Conservation (phyloP, 2,113 vertebrate genomes). For the Naja naja region DNA sequence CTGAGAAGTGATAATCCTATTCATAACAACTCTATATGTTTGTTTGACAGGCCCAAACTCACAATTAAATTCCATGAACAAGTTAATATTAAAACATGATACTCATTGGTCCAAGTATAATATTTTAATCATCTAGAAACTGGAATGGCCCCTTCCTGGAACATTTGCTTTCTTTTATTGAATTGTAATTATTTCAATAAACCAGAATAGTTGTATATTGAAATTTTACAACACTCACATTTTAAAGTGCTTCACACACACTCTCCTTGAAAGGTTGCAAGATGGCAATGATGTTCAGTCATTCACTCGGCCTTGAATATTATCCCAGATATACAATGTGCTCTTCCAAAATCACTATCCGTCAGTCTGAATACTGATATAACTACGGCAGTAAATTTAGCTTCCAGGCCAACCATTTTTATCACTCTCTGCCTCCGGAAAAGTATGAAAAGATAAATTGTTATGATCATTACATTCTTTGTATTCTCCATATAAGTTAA, state of each 20-base stretch:
- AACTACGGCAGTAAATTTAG: background rate
- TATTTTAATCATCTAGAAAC: background rate
- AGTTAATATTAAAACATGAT: background rate
- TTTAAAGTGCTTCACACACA: background rate
- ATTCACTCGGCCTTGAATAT: background rate
- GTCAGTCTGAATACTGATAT: background rate
- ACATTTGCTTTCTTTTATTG: background rate
- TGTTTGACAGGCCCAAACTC: background rate
- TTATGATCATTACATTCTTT: background rate
- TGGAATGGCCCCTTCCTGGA: background rate
- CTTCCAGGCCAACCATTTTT: background rate
- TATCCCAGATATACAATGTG: background rate
- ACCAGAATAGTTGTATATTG: background rate
- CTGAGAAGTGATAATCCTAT: background rate
- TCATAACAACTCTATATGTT: background rate
- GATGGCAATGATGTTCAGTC: background rate
- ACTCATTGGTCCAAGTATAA: background rate
- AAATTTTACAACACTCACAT: background rate
- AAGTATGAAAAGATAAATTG: background rate
- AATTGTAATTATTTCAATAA: background rate
- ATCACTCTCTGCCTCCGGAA: background rate
- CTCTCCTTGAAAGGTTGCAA: background rate
- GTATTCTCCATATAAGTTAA: background rate
- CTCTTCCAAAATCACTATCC: background rate
- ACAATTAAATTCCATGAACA: background rate